Evolutionary conservation across 2,888 invertebrate species (phyloP).

Genomic region (Xanthorhoe designata): DNA sequence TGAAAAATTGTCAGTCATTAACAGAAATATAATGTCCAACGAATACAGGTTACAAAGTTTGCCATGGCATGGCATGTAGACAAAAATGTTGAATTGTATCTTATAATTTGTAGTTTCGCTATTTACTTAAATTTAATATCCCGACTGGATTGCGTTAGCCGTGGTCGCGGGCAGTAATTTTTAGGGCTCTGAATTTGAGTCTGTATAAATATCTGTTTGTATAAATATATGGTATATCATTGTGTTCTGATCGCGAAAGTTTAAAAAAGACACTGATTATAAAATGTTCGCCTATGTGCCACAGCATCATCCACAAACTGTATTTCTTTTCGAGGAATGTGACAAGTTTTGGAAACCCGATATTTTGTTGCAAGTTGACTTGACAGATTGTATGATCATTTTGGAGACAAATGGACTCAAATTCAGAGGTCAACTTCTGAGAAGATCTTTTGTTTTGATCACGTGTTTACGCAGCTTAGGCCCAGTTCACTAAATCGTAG

Average conservation of each 20-base stretch:
- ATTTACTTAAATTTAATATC: no score
- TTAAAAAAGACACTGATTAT: no score
- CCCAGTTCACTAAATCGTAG: neutral
- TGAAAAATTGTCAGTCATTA: slow-evolving; percentile 40
- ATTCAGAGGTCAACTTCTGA: slow-evolving; percentile 58
- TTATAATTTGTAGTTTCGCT: neutral
- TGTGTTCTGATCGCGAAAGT: no score
- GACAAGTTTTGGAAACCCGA: slow-evolving; percentile 53
- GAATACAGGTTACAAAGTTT: slow-evolving; percentile 6
- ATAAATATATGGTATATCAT: no score
- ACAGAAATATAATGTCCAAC: slow-evolving; percentile 10
- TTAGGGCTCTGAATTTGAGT: no score
- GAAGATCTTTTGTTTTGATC: slow-evolving; percentile 47
- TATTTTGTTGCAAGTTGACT: slow-evolving; percentile 54
- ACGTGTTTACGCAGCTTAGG: slow-evolving; percentile 16
- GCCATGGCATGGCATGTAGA: neutral
- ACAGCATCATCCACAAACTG: slow-evolving; percentile 5
- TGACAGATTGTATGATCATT: slow-evolving; percentile 50
- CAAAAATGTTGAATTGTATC: neutral
- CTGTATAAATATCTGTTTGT: no score
- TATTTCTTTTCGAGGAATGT: slow-evolving; percentile 23
- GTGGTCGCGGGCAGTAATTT: no score
- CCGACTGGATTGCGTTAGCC: no score
- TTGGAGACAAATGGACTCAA: slow-evolving; percentile 65
- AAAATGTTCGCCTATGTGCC: neutral